A percentile compares a stretch with the other conserved stretches of the same genome.
phyloP scores from a whole-genome alignment of 2,888 invertebrate species.

The Anagyrus pseudococci region DNA sequence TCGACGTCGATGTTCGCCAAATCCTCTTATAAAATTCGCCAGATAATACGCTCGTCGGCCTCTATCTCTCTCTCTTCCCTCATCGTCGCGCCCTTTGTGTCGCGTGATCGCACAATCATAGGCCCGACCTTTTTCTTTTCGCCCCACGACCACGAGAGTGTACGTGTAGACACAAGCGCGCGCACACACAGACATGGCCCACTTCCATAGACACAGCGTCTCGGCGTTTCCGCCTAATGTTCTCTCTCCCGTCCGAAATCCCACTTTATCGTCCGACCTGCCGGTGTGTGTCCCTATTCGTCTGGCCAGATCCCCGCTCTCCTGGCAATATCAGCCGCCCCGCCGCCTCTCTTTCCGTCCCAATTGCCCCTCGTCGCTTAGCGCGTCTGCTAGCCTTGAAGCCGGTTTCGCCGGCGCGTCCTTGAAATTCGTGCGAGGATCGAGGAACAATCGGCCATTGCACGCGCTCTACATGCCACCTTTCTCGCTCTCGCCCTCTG shows the following conservation, averaged over 20 bases:
- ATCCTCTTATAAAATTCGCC: background rate
- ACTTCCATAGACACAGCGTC: conserved; percentile 12
- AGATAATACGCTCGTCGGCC: background rate
- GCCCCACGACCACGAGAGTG: conserved; percentile 14
- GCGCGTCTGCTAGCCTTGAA: conserved; percentile 43
- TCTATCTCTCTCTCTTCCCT: background rate
- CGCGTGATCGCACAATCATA: conserved; percentile 13
- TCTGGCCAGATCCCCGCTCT: too few relatives aligned
- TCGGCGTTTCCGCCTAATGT: conserved; percentile 31
- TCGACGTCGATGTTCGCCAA: conserved; percentile 1
- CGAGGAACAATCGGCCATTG: conserved; percentile 44
- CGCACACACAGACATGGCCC: background rate
- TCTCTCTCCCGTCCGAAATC: conserved; percentile 21
- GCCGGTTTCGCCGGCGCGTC: conserved; percentile 57
- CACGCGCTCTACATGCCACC: conserved; percentile 36
- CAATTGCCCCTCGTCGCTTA: conserved; percentile 9
- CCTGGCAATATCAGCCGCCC: background rate
- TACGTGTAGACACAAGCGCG: too few relatives aligned
- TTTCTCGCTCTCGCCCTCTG: background rate
- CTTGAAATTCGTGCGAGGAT: conserved; percentile 56
- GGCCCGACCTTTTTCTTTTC: conserved; percentile 15
- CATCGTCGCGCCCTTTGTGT: conserved; percentile 15
- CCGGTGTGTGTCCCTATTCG: too few relatives aligned
- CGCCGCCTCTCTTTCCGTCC: background rate
- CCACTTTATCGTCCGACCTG: conserved; percentile 22